phyloP scores from a whole-genome alignment of 2,888 invertebrate species.

The Conus canariensis region DNA sequence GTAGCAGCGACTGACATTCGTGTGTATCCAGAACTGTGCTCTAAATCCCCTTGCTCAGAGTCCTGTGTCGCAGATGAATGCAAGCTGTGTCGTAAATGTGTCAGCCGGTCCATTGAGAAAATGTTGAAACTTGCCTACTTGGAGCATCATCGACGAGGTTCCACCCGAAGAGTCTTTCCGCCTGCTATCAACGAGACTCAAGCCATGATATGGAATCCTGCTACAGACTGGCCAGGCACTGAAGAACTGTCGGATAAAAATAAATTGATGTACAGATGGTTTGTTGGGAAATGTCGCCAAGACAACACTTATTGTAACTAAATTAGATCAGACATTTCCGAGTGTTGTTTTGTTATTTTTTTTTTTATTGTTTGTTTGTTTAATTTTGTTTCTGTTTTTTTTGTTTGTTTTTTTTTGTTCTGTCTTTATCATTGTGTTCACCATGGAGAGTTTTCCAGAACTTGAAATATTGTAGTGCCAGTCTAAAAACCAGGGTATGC shows the following conservation, averaged over 20 bases:
- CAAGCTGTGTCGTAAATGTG: slow-evolving; percentile 88
- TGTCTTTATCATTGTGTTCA: background rate
- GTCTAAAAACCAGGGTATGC: too few relatives aligned
- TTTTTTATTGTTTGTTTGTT: background rate
- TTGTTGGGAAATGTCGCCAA: slow-evolving; percentile 90
- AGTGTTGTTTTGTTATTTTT: background rate
- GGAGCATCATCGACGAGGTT: slow-evolving; percentile 90
- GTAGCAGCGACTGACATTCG: slow-evolving; percentile 89
- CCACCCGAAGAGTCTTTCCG: slow-evolving; percentile 91
- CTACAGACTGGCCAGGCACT: slow-evolving; percentile 58
- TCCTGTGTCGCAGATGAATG: slow-evolving; percentile 84
- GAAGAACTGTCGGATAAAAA: slow-evolving; percentile 84
- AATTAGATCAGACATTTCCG: background rate
- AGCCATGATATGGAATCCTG: slow-evolving; percentile 53
- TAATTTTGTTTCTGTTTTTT: background rate
- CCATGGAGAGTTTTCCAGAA: too few relatives aligned
- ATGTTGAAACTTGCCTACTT: slow-evolving; percentile 85
- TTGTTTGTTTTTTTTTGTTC: too few relatives aligned
- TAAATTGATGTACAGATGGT: slow-evolving; percentile 90
- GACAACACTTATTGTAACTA: slow-evolving; percentile 89
- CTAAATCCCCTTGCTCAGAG: slow-evolving; percentile 79
- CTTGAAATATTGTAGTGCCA: too few relatives aligned
- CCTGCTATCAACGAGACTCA: slow-evolving; percentile 77
- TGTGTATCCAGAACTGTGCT: slow-evolving; percentile 86
- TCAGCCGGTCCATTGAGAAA: slow-evolving; percentile 82